Evolutionary conservation across 1,140 invertebrate genomes (phyloP).

Genomic region (Prorops nasuta): DNA sequence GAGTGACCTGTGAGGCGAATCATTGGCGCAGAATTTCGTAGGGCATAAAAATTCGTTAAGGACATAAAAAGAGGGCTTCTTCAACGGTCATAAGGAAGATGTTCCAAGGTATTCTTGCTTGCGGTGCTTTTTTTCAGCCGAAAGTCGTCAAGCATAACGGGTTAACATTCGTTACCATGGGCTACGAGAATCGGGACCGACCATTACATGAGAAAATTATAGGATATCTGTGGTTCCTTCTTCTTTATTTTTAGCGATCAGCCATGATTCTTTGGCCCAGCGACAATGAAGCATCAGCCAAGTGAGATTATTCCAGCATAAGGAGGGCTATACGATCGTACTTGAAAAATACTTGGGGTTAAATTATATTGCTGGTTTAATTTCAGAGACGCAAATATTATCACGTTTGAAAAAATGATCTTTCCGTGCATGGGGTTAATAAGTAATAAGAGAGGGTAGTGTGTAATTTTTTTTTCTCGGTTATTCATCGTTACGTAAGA

Average conservation of each 20-base stretch:
- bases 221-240: neutral
- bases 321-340: too few relatives aligned
- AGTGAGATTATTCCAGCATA: too few relatives aligned
- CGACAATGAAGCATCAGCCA: conserved; percentile 11
- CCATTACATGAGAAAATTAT: neutral
- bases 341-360: too few relatives aligned
- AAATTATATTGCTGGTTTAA: too few relatives aligned
- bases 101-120: neutral
- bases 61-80: neutral
- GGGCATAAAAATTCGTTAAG: too few relatives aligned
- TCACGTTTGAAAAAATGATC: too few relatives aligned
- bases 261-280: neutral
- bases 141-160: neutral
- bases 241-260: neutral
- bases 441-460: too few relatives aligned
- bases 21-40: too few relatives aligned
- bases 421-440: too few relatives aligned
- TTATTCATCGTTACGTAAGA: too few relatives aligned
- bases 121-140: neutral
- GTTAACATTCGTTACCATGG: neutral
- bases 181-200: neutral
- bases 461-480: too few relatives aligned
- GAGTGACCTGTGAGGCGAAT: too few relatives aligned
- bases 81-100: neutral
- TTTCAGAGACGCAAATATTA: conserved; percentile 14